Conservation (phyloP, 2,113 vertebrate species). For the Crocuta crocuta region DNA sequence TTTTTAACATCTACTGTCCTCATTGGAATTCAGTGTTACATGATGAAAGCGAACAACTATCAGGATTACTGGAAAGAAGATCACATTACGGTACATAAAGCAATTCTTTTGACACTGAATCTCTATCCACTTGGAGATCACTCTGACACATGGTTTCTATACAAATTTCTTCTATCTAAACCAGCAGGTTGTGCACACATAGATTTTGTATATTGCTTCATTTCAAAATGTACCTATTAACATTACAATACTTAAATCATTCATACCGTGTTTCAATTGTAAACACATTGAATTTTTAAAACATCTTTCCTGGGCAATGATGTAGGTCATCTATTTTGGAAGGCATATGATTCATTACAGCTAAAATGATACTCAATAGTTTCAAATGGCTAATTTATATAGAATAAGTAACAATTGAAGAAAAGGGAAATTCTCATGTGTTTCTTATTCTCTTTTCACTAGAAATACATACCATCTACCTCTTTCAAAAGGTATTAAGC, state of each 20-base stretch:
- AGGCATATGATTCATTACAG: background rate
- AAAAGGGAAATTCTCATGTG: background rate
- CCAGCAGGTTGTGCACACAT: background rate
- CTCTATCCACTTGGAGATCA: conserved; percentile 21
- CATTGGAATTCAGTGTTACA: conserved; percentile 13
- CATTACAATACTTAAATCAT: conserved; percentile 1
- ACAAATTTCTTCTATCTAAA: background rate
- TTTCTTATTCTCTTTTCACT: background rate
- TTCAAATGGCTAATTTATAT: background rate
- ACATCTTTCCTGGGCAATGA: background rate
- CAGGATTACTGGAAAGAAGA: background rate
- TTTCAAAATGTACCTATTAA: background rate
- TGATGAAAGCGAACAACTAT: conserved; percentile 32
- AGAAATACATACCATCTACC: background rate
- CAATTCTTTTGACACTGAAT: conserved; percentile 59
- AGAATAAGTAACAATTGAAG: background rate
- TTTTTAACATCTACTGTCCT: conserved; percentile 43
- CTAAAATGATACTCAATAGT: background rate
- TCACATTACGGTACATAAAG: background rate
- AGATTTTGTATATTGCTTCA: background rate
- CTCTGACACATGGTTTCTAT: background rate
- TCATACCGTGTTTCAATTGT: background rate
- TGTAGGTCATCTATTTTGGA: background rate
- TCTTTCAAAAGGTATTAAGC: background rate
- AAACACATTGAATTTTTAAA: background rate